Percentiles rank a stretch among this genome's conserved stretches.
Evolutionary conservation across 2,888 invertebrate genomes (phyloP).

Genomic region (Sinotaia quadrata): DNA sequence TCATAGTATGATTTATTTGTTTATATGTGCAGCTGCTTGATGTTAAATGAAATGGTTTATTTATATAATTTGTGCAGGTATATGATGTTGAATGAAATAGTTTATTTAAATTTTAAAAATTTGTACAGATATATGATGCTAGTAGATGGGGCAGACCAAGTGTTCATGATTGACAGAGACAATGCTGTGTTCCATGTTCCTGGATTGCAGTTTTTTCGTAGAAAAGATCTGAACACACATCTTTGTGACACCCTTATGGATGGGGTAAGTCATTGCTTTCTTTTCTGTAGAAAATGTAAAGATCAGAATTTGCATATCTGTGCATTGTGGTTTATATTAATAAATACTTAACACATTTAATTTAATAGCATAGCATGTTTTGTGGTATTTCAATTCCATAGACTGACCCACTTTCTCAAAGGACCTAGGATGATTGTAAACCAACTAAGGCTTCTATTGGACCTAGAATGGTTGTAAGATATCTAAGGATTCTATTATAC

Average conservation of each 20-base stretch:
- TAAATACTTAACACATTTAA: no score
- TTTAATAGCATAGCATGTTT: no score
- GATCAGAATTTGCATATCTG: background rate
- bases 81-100: background rate
- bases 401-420: no score
- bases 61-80: background rate
- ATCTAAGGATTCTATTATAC: no score
- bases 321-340: no score
- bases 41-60: background rate
- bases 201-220: conserved; percentile 84
- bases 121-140: conserved; percentile 91
- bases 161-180: conserved; percentile 96
- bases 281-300: background rate
- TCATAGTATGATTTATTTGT: background rate
- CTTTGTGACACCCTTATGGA: conserved; percentile 89
- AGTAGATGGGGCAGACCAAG: conserved; percentile 86
- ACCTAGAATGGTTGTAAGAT: no score
- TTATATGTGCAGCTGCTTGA: background rate
- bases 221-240: conserved; percentile 81
- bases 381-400: no score
- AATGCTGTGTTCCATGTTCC: conserved; percentile 89
- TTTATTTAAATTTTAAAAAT: background rate
- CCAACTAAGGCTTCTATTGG: no score
- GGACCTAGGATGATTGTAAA: no score
- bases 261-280: conserved; percentile 80